Base-by-base conservation (phyloP, 2,888 invertebrate genomes). In the Germaria angustata region DNA sequence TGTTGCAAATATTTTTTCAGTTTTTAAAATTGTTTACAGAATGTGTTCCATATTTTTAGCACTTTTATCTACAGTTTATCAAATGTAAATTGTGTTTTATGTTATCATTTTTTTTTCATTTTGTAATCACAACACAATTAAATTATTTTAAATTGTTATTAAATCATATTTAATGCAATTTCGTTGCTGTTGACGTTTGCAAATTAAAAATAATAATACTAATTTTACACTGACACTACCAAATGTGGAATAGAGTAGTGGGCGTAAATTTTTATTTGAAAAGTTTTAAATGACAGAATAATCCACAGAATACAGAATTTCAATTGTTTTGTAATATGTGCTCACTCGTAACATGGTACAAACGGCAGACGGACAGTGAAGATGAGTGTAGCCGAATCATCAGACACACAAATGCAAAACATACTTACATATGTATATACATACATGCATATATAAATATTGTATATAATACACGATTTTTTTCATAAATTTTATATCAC, bases 251-350 rank as follows among this genome's bases (percentile, higher is more conserved):
- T 68, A 75, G 61, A 24, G 63, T 55, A 28, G 77, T 77, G 68
- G 77, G 77, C 77, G 77, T 77, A 36, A 76, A 65, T 76, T 68
- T 77, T 61, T 39, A 61, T 61, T 77, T 44, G 22, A 53, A 73
- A 53, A 41, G 22, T 61, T 63, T 34, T 15, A 51, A 73, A 73
- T 34, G 68, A 51, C 68, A 61, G 39, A 28, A 65, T 53, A 55
- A 75, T 75, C 53, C 65, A 49, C 39, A 39, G 28, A 36, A 59
- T 55, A 76, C 66, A 24, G 55, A 66, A 76, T 76, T 76, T 76
- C 75, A 76, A 66, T 76, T 76, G 75, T 76, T 76, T 76, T 76
- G 65, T 63, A 75, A 75, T 55, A 73, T 73, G 63, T 53, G 39
- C 44, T 55, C 53, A 36, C 44, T 55, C 41, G 73, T 73, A 65